Evolutionary conservation across 2,797 vertebrate species (phyloP), one percentile per base, ranked within the genome.

Genomic region (Amniataba percoides): DNA sequence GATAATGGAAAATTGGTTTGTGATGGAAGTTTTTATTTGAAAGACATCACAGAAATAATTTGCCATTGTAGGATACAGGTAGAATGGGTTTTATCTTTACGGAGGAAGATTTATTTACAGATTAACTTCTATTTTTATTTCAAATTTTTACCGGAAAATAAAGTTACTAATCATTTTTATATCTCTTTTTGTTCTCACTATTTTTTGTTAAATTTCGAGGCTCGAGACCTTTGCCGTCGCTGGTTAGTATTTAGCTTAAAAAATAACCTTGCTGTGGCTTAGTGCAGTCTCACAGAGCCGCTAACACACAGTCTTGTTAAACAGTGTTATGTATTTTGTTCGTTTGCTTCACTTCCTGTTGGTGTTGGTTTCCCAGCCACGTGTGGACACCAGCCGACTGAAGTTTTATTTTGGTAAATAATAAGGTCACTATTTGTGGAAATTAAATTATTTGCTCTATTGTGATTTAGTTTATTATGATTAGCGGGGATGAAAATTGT

Each of bases 1-100:
- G 14, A 71, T 36, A 60, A 60, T 34, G n/a, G 15, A 18, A 70
- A 51, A 39, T 51, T 39, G 5, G 7, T 51, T 25, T 34, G 36
- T 71, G 36, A 60, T 31, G 5, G 21, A 60, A 8, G 8, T 61
- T 71, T 60, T 42, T 51, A 61, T 42, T 25, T 52, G 51, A 58
- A 70, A 16, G 27, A 31, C 27, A 31, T 36, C 34, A 36, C 8
- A 45, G 15, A 48, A 69, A 25, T 34, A 69, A 1, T 39, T 14
- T 18, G 21, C 8, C 11, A 13, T 49, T 36, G 34, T 36, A 36
- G 7, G 23, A 62, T 46, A 31, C 25, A 12, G 36, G 10, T 46
- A 46, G 19, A 46, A 46, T 36, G 34, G 45, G 16, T 19, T 46
- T 46, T 5, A 6, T 45, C 15, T 18, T 16, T 45, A 45, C 43